phyloP scores from a whole-genome alignment of 2,797 vertebrate species.

The Urophycis tenuis region DNA sequence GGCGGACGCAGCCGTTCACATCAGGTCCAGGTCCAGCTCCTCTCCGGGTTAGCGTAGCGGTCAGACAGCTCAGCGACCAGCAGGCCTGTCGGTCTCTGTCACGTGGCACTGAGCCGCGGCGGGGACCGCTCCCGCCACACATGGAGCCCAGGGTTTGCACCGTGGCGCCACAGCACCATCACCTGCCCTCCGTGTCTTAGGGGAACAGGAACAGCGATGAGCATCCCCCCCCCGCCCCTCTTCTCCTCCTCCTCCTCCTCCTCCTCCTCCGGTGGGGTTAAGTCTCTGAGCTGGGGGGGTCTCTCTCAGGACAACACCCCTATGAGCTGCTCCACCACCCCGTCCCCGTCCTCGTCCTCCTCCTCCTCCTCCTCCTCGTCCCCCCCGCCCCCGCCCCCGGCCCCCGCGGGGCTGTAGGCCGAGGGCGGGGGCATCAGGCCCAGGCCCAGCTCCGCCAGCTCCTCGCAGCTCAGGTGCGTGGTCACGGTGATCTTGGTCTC shows the following conservation, averaged over 20 bases:
- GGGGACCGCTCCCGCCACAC: too few relatives aligned
- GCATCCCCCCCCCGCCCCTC: too few relatives aligned
- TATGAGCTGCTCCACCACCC: slow-evolving; percentile 64
- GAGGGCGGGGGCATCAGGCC: slow-evolving; percentile 69
- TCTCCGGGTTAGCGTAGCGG: too few relatives aligned
- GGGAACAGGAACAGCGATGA: background rate
- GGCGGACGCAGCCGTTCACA: too few relatives aligned
- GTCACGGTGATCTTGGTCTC: slow-evolving; percentile 75
- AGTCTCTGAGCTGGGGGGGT: background rate
- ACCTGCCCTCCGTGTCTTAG: background rate
- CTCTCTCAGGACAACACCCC: slow-evolving; percentile 67
- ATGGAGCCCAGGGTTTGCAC: background rate
- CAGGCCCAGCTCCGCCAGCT: slow-evolving; percentile 71
- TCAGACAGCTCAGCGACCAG: too few relatives aligned
- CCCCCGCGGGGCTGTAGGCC: slow-evolving; percentile 64
- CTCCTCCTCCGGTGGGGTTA: background rate
- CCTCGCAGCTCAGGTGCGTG: slow-evolving; percentile 70
- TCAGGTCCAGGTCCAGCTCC: too few relatives aligned
- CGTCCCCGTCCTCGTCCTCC: slow-evolving; percentile 22
- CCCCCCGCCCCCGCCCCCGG: slow-evolving; percentile 16
- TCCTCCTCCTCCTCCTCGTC: slow-evolving; percentile 62
- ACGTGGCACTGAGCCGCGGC: too few relatives aligned
- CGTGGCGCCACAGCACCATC: background rate
- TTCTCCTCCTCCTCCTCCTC: too few relatives aligned
- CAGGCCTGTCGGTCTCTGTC: too few relatives aligned